Evolutionary conservation across 1,140 invertebrate genomes (phyloP).

Genomic region (Temnothorax curvispinosus): DNA sequence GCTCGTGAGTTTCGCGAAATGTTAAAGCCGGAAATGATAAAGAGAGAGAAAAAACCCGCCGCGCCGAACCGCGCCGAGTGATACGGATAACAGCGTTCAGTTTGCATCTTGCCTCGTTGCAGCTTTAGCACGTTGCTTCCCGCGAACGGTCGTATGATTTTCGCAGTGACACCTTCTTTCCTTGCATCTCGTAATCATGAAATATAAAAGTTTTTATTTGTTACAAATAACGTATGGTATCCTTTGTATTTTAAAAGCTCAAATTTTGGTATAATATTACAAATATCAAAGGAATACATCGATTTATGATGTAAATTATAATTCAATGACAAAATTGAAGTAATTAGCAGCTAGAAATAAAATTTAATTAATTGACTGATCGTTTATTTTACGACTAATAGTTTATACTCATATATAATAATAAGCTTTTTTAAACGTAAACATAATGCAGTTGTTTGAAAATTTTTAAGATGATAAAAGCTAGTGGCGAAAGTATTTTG

Average conservation of each 20-base stretch:
- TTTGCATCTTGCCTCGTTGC: constrained; percentile 34
- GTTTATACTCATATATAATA: neutral
- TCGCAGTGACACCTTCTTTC: neutral
- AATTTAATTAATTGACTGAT: neutral
- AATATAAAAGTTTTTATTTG: neutral
- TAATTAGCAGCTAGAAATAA: neutral
- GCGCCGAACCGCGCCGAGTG: neutral
- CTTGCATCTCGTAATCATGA: neutral
- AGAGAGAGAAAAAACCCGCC: constrained; percentile 12
- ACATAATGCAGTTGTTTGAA: neutral
- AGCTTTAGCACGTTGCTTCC: constrained; percentile 22
- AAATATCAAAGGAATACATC: neutral
- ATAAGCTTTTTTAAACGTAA: neutral
- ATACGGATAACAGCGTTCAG: constrained; percentile 40
- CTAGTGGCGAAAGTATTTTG: neutral
- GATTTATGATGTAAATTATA: neutral
- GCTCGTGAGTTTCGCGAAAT: constrained; percentile 62
- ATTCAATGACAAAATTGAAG: neutral
- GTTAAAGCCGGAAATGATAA: constrained; percentile 34
- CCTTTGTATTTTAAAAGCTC: neutral
- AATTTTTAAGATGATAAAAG: neutral
- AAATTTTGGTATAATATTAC: neutral
- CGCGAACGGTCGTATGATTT: neutral
- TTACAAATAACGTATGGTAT: neutral
- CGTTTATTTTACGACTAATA: neutral